phyloP scores from a whole-genome alignment of 2,113 vertebrate species.

The Peromyscus californicus region DNA sequence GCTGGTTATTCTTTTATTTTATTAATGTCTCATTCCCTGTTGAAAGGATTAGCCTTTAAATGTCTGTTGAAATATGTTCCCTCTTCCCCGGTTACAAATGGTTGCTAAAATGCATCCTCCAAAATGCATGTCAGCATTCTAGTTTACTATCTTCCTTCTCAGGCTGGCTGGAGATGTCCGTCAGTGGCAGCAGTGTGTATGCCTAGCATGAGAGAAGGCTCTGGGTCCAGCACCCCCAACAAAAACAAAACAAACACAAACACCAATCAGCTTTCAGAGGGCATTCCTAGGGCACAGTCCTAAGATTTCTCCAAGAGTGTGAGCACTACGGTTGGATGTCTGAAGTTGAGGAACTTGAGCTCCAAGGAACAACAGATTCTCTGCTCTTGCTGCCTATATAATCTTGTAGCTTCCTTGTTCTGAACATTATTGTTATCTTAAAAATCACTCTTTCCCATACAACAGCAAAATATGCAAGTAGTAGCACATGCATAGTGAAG shows the following conservation, averaged over 20 bases:
- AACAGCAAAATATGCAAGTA: slow-evolving; percentile 35
- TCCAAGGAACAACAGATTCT: background rate
- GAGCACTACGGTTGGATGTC: background rate
- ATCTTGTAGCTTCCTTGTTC: background rate
- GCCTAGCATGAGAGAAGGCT: background rate
- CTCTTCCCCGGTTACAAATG: background rate
- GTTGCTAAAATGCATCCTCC: background rate
- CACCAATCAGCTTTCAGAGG: background rate
- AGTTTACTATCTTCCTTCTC: background rate
- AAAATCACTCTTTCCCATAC: background rate
- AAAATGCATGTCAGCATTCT: slow-evolving; percentile 11
- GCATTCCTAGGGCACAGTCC: background rate
- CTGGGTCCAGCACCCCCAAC: background rate
- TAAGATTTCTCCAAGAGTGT: background rate
- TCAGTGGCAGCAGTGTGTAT: background rate
- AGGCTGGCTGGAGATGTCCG: background rate
- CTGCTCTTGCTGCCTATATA: background rate
- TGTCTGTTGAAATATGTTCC: background rate
- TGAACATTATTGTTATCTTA: background rate
- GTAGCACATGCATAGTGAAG: background rate
- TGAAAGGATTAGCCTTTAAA: background rate
- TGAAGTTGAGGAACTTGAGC: background rate
- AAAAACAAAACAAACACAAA: background rate
- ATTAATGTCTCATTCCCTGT: background rate
- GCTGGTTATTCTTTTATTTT: background rate